Conservation (phyloP, 2,888 invertebrate species). For the Xiphydria camelus region DNA sequence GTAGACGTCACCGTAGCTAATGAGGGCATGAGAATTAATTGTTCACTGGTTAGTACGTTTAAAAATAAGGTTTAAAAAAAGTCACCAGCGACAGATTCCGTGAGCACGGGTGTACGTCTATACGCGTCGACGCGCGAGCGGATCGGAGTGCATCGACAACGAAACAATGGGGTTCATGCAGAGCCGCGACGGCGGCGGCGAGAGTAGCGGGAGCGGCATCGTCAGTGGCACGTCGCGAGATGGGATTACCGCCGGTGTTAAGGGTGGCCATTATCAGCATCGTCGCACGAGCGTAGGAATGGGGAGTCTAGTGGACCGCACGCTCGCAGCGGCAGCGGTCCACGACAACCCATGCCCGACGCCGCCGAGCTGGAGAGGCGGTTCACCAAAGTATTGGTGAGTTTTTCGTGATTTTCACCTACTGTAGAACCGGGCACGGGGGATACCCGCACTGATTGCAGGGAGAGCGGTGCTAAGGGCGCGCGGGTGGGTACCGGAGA, state of each 20-base stretch:
- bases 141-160: neutral
- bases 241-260: constrained; percentile 40
- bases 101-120: no score
- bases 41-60: no score
- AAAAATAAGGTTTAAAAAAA: no score
- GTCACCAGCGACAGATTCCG: no score
- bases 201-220: constrained; percentile 35
- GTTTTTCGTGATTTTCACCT: no score
- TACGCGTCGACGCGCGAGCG: neutral
- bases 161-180: constrained; percentile 48
- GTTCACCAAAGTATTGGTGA: constrained; percentile 93
- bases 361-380: constrained; percentile 86
- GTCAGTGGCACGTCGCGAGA: no score
- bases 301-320: constrained; percentile 41
- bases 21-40: no score
- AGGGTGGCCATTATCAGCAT: constrained; percentile 30
- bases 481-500: no score
- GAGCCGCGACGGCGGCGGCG: constrained; percentile 34
- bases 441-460: no score
- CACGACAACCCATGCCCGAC: constrained; percentile 90
- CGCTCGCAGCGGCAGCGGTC: constrained; percentile 65
- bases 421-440: no score
- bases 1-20: no score
- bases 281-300: constrained; percentile 41
- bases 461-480: no score